Evolutionary conservation across 2,888 invertebrate species (phyloP).

Genomic region (Caenorhabditis macrosperma): DNA sequence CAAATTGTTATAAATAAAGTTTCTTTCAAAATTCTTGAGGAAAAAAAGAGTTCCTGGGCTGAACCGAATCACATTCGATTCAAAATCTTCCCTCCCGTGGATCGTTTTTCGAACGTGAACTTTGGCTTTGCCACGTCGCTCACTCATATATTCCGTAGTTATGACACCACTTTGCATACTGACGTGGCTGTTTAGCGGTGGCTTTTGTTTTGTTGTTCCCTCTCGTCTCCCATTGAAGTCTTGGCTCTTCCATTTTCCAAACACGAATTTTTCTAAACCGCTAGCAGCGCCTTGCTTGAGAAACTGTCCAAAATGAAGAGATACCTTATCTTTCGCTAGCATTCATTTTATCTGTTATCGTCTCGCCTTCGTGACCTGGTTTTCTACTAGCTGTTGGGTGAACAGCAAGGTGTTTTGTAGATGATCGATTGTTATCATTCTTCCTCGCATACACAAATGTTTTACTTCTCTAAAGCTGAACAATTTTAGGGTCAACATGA

Average conservation of each 20-base stretch:
- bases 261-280: neutral
- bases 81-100: too few species aligned
- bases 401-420: constrained; percentile 26
- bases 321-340: neutral
- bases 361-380: constrained; percentile 37
- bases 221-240: neutral
- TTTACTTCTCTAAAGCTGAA: neutral
- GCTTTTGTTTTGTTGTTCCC: neutral
- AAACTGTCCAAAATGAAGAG: neutral
- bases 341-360: constrained; percentile 24
- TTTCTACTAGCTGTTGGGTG: constrained; percentile 16
- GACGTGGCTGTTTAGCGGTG: constrained; percentile 24
- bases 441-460: too few species aligned
- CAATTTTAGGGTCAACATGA: constrained; percentile 85
- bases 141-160: too few species aligned
- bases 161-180: constrained; percentile 6
- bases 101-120: too few species aligned
- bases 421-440: constrained; percentile 17
- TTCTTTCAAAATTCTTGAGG: too few species aligned
- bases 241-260: neutral
- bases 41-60: too few species aligned
- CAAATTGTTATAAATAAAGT: too few species aligned
- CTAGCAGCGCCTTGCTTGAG: neutral
- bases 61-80: too few species aligned
- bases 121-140: neutral